Evolutionary conservation across 2,888 invertebrate genomes (phyloP).

Genomic region (Dorcus hopei): DNA sequence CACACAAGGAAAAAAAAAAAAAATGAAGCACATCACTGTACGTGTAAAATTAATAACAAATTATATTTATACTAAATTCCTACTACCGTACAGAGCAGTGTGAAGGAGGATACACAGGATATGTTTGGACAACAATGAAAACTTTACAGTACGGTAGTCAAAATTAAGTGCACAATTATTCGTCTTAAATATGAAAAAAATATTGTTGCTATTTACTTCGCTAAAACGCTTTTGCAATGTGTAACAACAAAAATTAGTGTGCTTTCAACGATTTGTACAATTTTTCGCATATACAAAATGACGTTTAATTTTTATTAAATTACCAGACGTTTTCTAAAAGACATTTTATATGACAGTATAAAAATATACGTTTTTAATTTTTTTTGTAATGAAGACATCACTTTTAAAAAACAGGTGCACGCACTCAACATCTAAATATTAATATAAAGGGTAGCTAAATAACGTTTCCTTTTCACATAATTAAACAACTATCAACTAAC

Average conservation of each 20-base stretch:
- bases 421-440: not conserved
- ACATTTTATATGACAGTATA: slow-evolving; percentile 11
- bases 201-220: not conserved
- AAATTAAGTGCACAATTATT: too few species aligned
- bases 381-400: slow-evolving; percentile 1
- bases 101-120: too few species aligned
- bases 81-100: too few species aligned
- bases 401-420: too few species aligned
- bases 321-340: slow-evolving; percentile 6
- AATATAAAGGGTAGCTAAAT: not conserved
- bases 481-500: slow-evolving; percentile 15
- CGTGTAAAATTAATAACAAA: too few species aligned
- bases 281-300: slow-evolving; percentile 2
- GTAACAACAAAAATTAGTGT: not conserved
- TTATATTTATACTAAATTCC: too few species aligned
- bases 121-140: too few species aligned
- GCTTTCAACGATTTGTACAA: slow-evolving; percentile 6
- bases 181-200: too few species aligned
- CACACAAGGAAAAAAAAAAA: too few species aligned
- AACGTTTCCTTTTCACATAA: not conserved
- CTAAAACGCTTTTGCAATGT: not conserved
- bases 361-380: slow-evolving; percentile 11
- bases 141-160: too few species aligned
- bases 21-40: too few species aligned
- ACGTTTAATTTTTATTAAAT: not conserved